phyloP scores from a whole-genome alignment of 1,140 invertebrate genomes.

The Zaprionus ornatus region DNA sequence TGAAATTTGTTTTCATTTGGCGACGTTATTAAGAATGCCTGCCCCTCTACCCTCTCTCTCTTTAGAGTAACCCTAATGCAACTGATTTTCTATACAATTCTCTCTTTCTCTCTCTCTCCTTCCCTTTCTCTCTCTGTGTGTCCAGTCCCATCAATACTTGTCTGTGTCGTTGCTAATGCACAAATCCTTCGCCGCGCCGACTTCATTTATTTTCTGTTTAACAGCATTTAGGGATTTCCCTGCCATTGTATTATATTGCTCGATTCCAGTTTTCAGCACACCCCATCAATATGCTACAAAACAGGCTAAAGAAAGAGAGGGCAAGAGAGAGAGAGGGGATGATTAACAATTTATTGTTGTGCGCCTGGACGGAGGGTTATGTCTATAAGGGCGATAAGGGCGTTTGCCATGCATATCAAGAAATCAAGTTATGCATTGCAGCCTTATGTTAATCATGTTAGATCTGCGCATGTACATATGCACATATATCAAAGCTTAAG shows the following conservation, averaged over 20 bases:
- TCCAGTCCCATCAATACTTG: slow-evolving; percentile 76
- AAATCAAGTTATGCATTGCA: slow-evolving; percentile 24
- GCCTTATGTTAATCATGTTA: slow-evolving; percentile 27
- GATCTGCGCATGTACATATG: background rate
- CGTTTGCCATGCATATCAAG: slow-evolving; percentile 17
- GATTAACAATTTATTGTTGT: slow-evolving; percentile 49
- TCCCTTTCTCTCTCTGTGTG: slow-evolving; percentile 12
- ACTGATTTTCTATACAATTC: slow-evolving; percentile 25
- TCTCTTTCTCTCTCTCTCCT: background rate
- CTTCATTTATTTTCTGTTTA: slow-evolving; percentile 82
- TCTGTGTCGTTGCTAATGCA: slow-evolving; percentile 52
- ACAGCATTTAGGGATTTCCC: slow-evolving; percentile 80
- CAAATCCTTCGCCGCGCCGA: slow-evolving; percentile 66
- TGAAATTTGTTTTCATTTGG: slow-evolving; percentile 57
- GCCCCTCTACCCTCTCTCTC: background rate
- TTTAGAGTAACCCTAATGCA: slow-evolving; percentile 29
- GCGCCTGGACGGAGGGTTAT: slow-evolving; percentile 22
- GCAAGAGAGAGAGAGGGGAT: slow-evolving; percentile 29
- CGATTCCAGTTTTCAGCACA: slow-evolving; percentile 65
- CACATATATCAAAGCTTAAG: background rate
- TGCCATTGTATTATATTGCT: slow-evolving; percentile 67
- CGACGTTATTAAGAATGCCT: slow-evolving; percentile 45
- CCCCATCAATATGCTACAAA: slow-evolving; percentile 33
- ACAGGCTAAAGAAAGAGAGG: background rate
- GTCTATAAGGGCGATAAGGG: slow-evolving; percentile 10